Evolutionary conservation across 2,888 invertebrate species (phyloP), one percentile per base, ranked within the genome.

Genomic region (Harpalus rufipes): DNA sequence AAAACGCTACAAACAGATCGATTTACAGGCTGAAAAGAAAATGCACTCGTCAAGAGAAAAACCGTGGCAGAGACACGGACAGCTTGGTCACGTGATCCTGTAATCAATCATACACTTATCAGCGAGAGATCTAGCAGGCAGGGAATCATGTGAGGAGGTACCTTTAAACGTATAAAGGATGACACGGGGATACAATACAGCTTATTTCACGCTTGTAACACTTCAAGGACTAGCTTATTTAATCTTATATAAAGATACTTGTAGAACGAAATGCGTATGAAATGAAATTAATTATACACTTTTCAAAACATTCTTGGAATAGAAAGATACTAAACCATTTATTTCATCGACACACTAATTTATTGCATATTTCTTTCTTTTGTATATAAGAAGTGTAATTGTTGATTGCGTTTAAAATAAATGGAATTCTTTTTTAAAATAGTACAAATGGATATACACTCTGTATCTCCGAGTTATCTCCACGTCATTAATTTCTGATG

Each of bases 31-130:
- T 74, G 72, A 74, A 74, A 74, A 74, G 72, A 74, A 74, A 74
- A 74, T 74, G 72, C 72, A 74, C 72, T 74, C 72, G 72, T 74
- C 72, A 74, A 74, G 16, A 74, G 44, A 74, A 74, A 74, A 74
- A 74, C 72, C 72, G 44, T 68, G 68, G n/a, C 68, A 68, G 39
- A 32, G 72, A 44, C 72, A 74, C 72, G 72, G 72, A 44, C 44
- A 21, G 41, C 44, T 41, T 32, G 72, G 72, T 82, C 82, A 82
- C 82, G 82, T 56, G 82, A 82, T 82, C 82, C 16, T 58, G 56
- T 82, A 82, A 82, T 82, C 82, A 82, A 82, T 82, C 82, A 82
- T 82, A 82, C 68, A 56, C 51, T 82, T 82, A 82, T 82, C 82
- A 44, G 72, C 72, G 72, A 7, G 44, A 74, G 72, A 74, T 74